These are phyloP conservation scores for Sialia sialis DNA, from an alignment of 2,113 vertebrate genomes.

Conservation along the genomic window DNA sequence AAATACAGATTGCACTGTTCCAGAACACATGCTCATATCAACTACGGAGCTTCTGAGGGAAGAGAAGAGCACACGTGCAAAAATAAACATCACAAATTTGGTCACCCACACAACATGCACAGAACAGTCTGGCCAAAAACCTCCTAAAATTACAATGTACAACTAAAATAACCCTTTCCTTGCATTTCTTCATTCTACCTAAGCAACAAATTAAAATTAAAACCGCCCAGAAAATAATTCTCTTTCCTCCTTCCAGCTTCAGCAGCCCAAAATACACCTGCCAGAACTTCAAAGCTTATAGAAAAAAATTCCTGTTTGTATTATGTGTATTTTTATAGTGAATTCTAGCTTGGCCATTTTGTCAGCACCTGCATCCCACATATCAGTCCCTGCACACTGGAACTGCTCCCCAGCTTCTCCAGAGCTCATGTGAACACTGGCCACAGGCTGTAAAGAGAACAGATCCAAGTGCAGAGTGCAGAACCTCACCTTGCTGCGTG, in stretches of 20 bases:
- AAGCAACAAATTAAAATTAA: not conserved
- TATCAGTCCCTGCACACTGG: not conserved
- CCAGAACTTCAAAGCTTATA: not conserved
- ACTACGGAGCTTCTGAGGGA: not conserved
- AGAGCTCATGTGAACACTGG: no score
- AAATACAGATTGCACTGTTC: not conserved
- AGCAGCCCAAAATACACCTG: not conserved
- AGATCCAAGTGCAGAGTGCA: no score
- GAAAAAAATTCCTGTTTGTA: not conserved
- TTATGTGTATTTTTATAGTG: not conserved
- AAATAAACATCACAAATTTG: not conserved
- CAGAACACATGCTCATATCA: not conserved
- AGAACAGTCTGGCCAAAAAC: not conserved
- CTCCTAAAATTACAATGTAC: not conserved
- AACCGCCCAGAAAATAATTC: not conserved
- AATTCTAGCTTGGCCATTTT: slow-evolving; percentile 22
- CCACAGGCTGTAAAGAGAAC: no score
- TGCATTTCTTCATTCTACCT: not conserved
- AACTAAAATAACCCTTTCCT: not conserved
- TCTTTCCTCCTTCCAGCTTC: not conserved
- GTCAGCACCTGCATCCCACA: slow-evolving; percentile 6
- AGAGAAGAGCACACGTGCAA: not conserved
- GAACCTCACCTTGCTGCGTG: no score
- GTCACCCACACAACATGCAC: not conserved
- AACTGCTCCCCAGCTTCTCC: not conserved